These are phyloP conservation scores for Nesoenas mayeri DNA, from an alignment of 2,113 vertebrate species.

Conservation along the genomic window DNA sequence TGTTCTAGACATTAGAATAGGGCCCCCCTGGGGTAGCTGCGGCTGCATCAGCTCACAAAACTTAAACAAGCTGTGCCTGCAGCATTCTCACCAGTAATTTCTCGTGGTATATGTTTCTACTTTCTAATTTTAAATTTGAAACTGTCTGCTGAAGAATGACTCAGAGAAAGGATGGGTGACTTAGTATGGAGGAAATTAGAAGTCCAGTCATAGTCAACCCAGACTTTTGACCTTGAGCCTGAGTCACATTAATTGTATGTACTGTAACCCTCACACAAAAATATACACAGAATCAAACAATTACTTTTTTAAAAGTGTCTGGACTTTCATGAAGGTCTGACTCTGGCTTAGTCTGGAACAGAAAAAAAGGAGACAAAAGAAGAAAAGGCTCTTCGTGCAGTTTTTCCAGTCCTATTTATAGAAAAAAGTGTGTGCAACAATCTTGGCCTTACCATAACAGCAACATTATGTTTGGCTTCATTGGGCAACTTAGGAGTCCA, in stretches of 20 bases:
- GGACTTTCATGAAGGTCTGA: slow-evolving; percentile 10
- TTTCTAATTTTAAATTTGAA: slow-evolving; percentile 53
- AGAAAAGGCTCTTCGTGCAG: not conserved
- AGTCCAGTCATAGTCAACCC: slow-evolving; percentile 50
- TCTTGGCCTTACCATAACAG: slow-evolving; percentile 17
- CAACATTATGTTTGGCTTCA: slow-evolving; percentile 44
- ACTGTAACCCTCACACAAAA: not conserved
- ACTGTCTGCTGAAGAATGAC: slow-evolving; percentile 42
- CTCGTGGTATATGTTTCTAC: not conserved
- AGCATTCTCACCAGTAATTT: not conserved
- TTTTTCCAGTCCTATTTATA: slow-evolving; percentile 20
- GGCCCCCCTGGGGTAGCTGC: not conserved
- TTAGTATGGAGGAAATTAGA: slow-evolving; percentile 49
- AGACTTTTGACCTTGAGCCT: slow-evolving; percentile 55
- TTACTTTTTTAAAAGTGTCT: not conserved
- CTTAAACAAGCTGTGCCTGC: not conserved
- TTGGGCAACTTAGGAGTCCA: not conserved
- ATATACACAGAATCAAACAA: slow-evolving; percentile 39
- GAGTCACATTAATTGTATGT: slow-evolving; percentile 36
- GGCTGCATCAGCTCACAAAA: not conserved
- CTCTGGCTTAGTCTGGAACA: not conserved
- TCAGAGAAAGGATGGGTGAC: slow-evolving; percentile 54
- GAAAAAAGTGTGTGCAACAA: not conserved
- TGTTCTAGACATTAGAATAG: not conserved
- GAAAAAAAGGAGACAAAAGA: slow-evolving; percentile 32